phyloP scores from a whole-genome alignment of 2,888 invertebrate species.

The Melanostoma scalare region DNA sequence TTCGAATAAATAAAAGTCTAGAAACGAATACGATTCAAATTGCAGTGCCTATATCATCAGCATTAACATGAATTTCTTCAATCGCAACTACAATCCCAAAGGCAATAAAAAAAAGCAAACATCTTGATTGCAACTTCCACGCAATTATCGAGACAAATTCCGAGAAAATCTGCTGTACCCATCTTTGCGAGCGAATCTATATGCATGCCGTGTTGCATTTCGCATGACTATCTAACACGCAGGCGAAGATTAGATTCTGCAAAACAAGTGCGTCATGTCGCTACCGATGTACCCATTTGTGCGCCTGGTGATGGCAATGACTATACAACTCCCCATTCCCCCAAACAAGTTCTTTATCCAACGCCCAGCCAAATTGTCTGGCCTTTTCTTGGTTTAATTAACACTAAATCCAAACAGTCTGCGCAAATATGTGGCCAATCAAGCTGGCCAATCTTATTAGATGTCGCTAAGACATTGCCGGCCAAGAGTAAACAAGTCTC shows the following conservation, averaged over 20 bases:
- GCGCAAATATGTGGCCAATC: conserved; percentile 65
- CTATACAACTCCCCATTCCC: background rate
- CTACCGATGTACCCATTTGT: background rate
- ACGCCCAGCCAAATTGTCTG: background rate
- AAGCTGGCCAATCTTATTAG: conserved; percentile 64
- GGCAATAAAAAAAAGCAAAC: background rate
- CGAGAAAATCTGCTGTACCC: background rate
- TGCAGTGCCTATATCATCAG: no score
- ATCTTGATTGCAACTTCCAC: background rate
- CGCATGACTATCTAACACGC: conserved; percentile 17
- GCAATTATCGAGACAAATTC: background rate
- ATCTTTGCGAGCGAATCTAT: background rate
- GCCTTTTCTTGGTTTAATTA: conserved; percentile 51
- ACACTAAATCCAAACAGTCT: conserved; percentile 51
- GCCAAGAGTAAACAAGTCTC: conserved; percentile 39
- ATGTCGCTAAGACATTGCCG: conserved; percentile 37
- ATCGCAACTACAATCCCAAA: no score
- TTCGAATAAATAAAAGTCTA: no score
- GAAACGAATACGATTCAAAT: no score
- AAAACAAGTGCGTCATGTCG: conserved; percentile 7
- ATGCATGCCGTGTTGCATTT: background rate
- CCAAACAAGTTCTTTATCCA: background rate
- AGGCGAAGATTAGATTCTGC: conserved; percentile 9
- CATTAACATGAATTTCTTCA: no score
- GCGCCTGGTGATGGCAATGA: conserved; percentile 27